Percentiles rank a stretch among this genome's conserved stretches.
Evolutionary conservation across 2,888 invertebrate species (phyloP).

Genomic region (Rapana venosa): DNA sequence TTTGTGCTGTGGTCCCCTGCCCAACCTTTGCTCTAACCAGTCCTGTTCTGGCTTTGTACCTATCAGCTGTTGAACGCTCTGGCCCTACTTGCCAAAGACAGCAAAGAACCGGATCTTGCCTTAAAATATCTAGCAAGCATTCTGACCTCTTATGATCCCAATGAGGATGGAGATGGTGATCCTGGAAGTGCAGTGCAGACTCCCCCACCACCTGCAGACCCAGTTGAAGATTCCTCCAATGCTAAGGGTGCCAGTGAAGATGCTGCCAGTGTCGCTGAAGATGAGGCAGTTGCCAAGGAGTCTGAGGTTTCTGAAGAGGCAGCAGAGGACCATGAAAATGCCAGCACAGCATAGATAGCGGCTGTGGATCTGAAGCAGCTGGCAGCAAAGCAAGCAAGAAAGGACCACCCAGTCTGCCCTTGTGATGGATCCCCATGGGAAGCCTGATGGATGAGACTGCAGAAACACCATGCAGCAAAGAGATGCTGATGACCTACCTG

Average conservation of each 20-base stretch:
- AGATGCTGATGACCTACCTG: background rate
- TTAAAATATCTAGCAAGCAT: background rate
- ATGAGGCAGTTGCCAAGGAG: too few relatives aligned
- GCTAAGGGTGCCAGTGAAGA: background rate
- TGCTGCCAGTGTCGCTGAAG: background rate
- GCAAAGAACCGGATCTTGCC: background rate
- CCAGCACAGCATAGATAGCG: too few relatives aligned
- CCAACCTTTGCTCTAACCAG: background rate
- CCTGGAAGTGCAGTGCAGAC: too few relatives aligned
- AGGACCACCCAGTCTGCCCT: background rate
- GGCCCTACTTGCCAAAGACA: background rate
- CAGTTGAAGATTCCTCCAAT: background rate
- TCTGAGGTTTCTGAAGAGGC: too few relatives aligned
- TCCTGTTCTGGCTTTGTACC: background rate
- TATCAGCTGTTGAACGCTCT: slow-evolving; percentile 23
- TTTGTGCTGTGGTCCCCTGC: background rate
- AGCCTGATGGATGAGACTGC: too few relatives aligned
- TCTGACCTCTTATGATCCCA: too few relatives aligned
- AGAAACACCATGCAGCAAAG: background rate
- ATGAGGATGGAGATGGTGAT: too few relatives aligned
- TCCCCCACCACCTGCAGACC: too few relatives aligned
- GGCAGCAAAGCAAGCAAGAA: background rate
- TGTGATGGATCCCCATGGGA: background rate
- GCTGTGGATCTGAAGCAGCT: background rate
- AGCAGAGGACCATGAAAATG: too few relatives aligned